phyloP scores from a whole-genome alignment of 1,140 invertebrate species.

The Carposina sasakii region DNA sequence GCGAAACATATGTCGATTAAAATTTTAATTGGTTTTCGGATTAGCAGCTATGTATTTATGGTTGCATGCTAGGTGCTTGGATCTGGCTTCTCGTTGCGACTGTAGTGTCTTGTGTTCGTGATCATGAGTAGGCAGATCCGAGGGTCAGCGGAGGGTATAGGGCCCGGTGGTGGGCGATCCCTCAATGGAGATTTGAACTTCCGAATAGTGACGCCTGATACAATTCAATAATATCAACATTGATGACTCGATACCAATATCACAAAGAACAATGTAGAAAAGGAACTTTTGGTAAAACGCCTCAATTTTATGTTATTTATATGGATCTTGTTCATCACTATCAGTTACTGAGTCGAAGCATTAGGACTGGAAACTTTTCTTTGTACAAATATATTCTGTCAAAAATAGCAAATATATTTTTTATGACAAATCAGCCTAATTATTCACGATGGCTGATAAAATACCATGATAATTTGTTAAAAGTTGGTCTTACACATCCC shows the following conservation, averaged over 20 bases:
- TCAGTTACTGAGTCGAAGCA: slow-evolving; percentile 26
- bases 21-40: too few relatives aligned
- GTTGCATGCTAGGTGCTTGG: too few relatives aligned
- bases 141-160: too few relatives aligned
- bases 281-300: slow-evolving; percentile 27
- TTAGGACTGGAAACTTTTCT: slow-evolving; percentile 32
- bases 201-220: too few relatives aligned
- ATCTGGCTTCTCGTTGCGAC: too few relatives aligned
- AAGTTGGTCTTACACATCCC: slow-evolving; percentile 24
- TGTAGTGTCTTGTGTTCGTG: too few relatives aligned
- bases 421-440: slow-evolving; percentile 42
- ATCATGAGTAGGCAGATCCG: too few relatives aligned
- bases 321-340: slow-evolving; percentile 37
- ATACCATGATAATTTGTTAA: slow-evolving; percentile 36
- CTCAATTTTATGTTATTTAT: slow-evolving; percentile 40
- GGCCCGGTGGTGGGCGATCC: too few relatives aligned
- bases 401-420: slow-evolving; percentile 45
- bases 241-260: slow-evolving; percentile 19
- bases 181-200: too few relatives aligned
- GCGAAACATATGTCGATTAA: too few relatives aligned
- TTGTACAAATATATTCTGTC: slow-evolving; percentile 29
- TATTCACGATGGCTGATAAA: slow-evolving; percentile 36
- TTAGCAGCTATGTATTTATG: too few relatives aligned
- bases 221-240: too few relatives aligned
- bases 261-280: slow-evolving; percentile 20